Evolutionary conservation across 2,797 vertebrate species (phyloP), one percentile per base, ranked within the genome.

Genomic region (Coilia nasus): DNA sequence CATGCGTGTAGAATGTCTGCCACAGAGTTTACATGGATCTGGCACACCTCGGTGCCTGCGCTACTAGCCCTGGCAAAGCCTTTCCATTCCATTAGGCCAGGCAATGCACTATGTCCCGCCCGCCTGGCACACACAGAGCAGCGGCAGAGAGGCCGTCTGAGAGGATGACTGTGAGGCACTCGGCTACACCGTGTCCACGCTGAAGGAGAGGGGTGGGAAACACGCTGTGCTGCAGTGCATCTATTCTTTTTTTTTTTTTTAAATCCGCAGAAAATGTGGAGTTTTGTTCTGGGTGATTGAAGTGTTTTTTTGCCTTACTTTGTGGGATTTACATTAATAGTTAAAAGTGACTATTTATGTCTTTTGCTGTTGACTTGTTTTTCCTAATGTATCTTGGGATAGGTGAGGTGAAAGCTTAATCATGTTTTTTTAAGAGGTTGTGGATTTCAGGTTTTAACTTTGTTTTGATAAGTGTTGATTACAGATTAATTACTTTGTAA

Each of bases 291-390:
- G 71, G 71, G 35, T 78, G 71, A 41, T 78, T 41, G 67, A 75
- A 28, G 35, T 41, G 2, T 41, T 41, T 78, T 21, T 6, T 17
- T 78, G 71, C 35, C 71, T 78, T 78, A 78, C 17, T 78, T 78
- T 19, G 71, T 78, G 28, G 71, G 71, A 7, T 44, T 78, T 78
- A 44, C 71, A 41, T 44, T 44, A 31, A 78, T 35, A 35, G 35
- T 54, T 54, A 54, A 78, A 78, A 41, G 71, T 78, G 71, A 78
- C 31, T 75, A 35, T 67, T 67, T 12, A 67, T 78, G 17, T 78
- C 7, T 41, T 7, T 9, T 44, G 35, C 71, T 78, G 71, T 78
- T 78, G 35, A 71, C 14, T 44, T 35, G 35, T 31, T 14, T 31
- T 35, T 71, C 50, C 14, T 35, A 41, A 21, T 78, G 28, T 78